Base-by-base conservation (phyloP, 2,888 invertebrate genomes). In the Sthenelais limicola region DNA sequence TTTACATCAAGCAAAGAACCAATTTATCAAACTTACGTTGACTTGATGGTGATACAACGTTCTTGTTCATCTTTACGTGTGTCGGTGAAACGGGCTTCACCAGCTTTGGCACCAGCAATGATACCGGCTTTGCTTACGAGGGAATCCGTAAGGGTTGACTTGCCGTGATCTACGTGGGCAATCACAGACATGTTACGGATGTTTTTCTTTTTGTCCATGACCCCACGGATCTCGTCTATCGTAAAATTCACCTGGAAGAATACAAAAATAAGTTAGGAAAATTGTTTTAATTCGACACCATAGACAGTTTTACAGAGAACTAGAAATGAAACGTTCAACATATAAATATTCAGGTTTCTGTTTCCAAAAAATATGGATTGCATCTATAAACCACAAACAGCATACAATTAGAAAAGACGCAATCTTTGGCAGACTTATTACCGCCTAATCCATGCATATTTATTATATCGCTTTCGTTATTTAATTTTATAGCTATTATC, bases 171-270 rank as follows among this genome's bases (percentile, higher is more conserved):
- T 82, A 99, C 99, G 91, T 99, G 99, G 85, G 99, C 99, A 89
- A 99, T 99, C 90, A 99, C 99, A 88, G 98, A 99, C 98, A 99
- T 99, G 91, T 99, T 99, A 89, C 99, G 94, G 91, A 99, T 99
- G 89, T 99, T 99, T 91, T 92, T 92, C 92, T 98, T 98, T 90
- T 96, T 96, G 95, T 99, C 98, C 99, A 99, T 99, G 94, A 99
- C 96, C 89, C 88, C 91, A 91, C 99, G 95, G 92, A 99, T 98
- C 92, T 99, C 97, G 92, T 98, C 98, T 91, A 99, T 96, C 82
- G 98, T 99, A 90, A 99, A 99, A 93, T 99, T 99, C 93, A 99
- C 99, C 99, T 98, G 68, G 18, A 72, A 71, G 33, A 69, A 43
- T n/a, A n/a, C n/a, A n/a, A n/a, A n/a, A n/a, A n/a, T n/a, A n/a